Percentiles rank a stretch among this genome's conserved stretches.
phyloP scores from a whole-genome alignment of 2,113 vertebrate species.

The Struthidea cinerea region DNA sequence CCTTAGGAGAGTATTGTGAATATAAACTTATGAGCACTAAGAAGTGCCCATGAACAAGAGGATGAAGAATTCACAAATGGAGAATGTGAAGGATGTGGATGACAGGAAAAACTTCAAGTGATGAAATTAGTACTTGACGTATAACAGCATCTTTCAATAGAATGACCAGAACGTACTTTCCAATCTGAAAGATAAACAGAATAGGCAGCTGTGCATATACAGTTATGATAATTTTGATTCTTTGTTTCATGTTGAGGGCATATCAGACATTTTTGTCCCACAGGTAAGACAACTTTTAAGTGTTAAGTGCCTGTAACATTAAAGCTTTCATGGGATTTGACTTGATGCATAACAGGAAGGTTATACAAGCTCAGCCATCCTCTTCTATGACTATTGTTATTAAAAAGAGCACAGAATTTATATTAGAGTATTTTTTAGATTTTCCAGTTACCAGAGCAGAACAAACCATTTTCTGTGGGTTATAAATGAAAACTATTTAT shows the following conservation, averaged over 20 bases:
- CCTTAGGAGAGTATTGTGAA: neutral
- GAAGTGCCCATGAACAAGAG: neutral
- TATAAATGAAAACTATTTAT: conserved; percentile 61
- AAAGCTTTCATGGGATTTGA: conserved; percentile 19
- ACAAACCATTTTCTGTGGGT: conserved; percentile 19
- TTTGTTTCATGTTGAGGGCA: neutral
- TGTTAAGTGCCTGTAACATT: neutral
- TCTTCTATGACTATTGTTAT: conserved; percentile 16
- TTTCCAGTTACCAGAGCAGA: conserved; percentile 47
- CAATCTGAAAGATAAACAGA: neutral
- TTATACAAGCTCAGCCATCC: neutral
- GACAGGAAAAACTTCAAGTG: neutral
- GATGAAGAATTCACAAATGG: neutral
- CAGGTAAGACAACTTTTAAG: neutral
- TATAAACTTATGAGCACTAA: neutral
- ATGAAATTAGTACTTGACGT: neutral
- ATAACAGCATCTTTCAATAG: neutral
- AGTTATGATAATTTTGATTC: neutral
- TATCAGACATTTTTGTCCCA: neutral
- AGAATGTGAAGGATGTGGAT: neutral
- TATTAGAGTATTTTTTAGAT: conserved; percentile 13
- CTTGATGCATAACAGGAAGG: neutral
- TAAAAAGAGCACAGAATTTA: conserved; percentile 38
- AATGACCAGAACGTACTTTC: neutral
- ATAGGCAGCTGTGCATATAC: neutral